Base-by-base conservation (phyloP, 2,113 vertebrate genomes). In the Datnioides undecimradiatus region DNA sequence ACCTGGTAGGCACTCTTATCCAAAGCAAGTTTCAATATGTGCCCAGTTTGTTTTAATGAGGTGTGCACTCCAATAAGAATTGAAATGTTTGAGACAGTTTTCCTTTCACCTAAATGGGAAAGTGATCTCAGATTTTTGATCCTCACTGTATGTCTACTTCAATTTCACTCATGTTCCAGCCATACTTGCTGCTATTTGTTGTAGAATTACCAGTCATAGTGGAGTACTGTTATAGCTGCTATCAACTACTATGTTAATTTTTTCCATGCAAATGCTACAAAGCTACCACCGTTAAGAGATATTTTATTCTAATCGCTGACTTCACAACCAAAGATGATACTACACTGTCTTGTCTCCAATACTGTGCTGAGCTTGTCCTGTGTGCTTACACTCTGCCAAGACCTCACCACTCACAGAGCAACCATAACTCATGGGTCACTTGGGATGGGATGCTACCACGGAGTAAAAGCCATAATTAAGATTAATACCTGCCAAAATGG, bases 391-490 rank as follows among this genome's bases (percentile, higher is more conserved):
- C n/a, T 36, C 12, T 67, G 45, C 60, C 58, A 54, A 77, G 6
- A 80, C 21, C 64, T 57, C 58, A 54, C 29, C 67, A 59, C 62
- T 73, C 57, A 79, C 34, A 59, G 52, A 82, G 52, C 64, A 60
- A 38, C 77, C 60, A 69, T 86, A 83, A 79, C 27, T 88, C 83
- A 88, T 0, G 1, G 31, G 59, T 58, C 72, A 31, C 62, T 66
- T 23, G 69, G 78, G 83, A 77, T 55, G 52, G 48, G 58, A 87
- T 71, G 67, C 81, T 73, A 80, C 55, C 75, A 77, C 65, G 23
- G 60, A 57, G 29, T 84, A 77, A 86, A 83, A 71, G 67, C 75
- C 49, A 73, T 82, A 69, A 86, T 70, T 77, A 66, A 78, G 81
- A 83, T 83, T 80, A 88, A 87, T 59, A 72, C 63, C 60, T 65